These are phyloP conservation scores for Periphyllus acericola DNA, from an alignment of 2,888 invertebrate genomes.

Conservation along the genomic window DNA sequence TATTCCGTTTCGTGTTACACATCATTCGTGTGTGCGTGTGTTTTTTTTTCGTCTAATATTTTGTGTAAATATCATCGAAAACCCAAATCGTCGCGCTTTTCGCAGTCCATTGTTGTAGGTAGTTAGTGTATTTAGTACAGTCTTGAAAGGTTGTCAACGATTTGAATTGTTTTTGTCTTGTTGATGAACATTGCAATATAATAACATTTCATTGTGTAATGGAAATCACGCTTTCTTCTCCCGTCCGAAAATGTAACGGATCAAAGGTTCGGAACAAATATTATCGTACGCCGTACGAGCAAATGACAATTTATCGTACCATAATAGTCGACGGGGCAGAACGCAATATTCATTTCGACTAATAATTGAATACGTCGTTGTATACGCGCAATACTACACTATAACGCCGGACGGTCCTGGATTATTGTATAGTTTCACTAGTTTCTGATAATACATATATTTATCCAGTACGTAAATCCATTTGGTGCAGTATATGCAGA, in stretches of 20 bases:
- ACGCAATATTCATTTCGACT: conserved; percentile 6
- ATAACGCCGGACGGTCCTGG: not conserved
- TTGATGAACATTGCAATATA: not conserved
- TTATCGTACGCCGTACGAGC: not conserved
- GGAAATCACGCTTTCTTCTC: conserved; percentile 4
- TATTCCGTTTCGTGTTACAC: no score
- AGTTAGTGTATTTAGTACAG: no score
- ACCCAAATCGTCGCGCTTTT: not conserved
- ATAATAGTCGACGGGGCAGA: not conserved
- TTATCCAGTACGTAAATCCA: not conserved
- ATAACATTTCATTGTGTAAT: not conserved
- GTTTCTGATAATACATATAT: no score
- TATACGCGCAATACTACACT: not conserved
- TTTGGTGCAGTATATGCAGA: not conserved
- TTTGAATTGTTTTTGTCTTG: not conserved
- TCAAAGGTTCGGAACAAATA: conserved; percentile 23
- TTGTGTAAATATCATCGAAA: not conserved
- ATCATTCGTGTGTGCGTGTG: not conserved
- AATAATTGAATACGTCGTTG: conserved; percentile 23
- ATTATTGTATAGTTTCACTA: conserved; percentile 13
- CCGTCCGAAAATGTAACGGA: not conserved
- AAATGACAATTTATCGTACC: conserved; percentile 23
- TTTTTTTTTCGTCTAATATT: not conserved
- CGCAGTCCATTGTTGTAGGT: not conserved
- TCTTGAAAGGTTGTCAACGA: not conserved